Evolutionary conservation across 2,797 vertebrate species (phyloP), one percentile per base, ranked within the genome.

Genomic region (Hafferia zeledoni): DNA sequence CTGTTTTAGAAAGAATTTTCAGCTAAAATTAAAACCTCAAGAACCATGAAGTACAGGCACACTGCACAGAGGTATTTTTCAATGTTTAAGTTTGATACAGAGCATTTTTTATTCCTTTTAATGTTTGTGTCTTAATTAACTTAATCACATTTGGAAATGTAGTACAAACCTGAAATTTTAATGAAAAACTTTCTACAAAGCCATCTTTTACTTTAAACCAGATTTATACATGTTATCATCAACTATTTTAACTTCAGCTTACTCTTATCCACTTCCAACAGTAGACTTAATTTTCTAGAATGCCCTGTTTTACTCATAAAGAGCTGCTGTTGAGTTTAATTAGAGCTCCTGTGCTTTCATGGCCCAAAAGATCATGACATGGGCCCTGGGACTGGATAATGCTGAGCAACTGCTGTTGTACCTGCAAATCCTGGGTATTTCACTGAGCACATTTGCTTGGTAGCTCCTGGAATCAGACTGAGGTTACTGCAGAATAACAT

Each of bases 391-490:
- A 43, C 50, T 69, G 76, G 72, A 25, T 83, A 88, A 71, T 55
- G 50, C 57, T 85, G 81, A 91, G 49, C 52, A 77, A 25, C 68
- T 70, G 24, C 49, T 84, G 18, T 56, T 83, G n/a, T 87, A 89
- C 68, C 81, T 89, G n/a, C 30, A 89, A n/a, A 85, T 69, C 65
- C 46, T 0, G 0, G 2, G 5, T 67, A n/a, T 68, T 35, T 43
- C 39, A 10, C 37, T 49, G 57, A 52, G n/a, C 53, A 23, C 20
- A 61, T 60, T 60, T 71, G 43, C 69, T 65, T 6, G 3, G 31
- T 28, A 81, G 28, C 53, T 93, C 47, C 80, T 71, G 41, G n/a
- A 75, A 13, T 72, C 65, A 56, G 31, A 12, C 13, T 28, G 46
- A 52, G 25, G 5, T 57, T 77, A 31, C 43, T 49, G 15, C 9